Evolutionary conservation across 2,797 vertebrate species (phyloP), one percentile per base, ranked within the genome.

Genomic region (Fringilla coelebs): DNA sequence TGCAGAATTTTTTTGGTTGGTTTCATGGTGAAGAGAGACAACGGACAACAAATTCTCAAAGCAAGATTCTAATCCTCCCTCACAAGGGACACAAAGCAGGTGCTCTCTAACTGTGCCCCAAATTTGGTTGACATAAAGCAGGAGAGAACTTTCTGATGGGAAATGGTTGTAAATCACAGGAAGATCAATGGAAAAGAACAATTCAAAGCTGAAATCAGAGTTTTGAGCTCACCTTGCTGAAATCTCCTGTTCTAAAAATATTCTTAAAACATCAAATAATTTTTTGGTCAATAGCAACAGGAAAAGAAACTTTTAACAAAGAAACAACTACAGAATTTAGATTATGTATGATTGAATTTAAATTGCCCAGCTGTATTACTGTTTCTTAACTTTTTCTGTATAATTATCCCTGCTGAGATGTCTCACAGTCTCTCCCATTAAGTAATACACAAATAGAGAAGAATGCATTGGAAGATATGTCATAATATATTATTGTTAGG

Each of bases 51-150:
- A 71, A 79, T 77, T 90, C 67, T 88, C 46, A 80, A 82, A 71
- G 74, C 34, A 58, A 32, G n/a, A 93, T 34, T 13, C 65, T 96
- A 87, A 94, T 93, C 88, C 86, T 67, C 68, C 46, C 94, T 96
- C 90, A 83, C 24, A 25, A 72, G 74, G 91, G 89, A 87, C 74
- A 83, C 77, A 95, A 96, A 95, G 63, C 94, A 93, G 88, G 89
- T 91, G 77, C 15, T 5, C 61, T 68, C 61, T 0, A 94, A 71
- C 63, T 55, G 38, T 71, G 67, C 55, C 85, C 88, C 80, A 73
- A 65, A 71, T 72, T 90, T 77, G 5, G 10, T 79, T 93, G 85
- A 94, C 43, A 52, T 75, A 89, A 94, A 91, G 74, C 96, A 96
- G 91, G 19, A 94, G 68, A 84, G 60, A 88, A 70, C 28, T 51